Percentiles rank a stretch among this genome's conserved stretches.
phyloP scores from a whole-genome alignment of 2,113 vertebrate species.

The Actenoides hombroni region DNA sequence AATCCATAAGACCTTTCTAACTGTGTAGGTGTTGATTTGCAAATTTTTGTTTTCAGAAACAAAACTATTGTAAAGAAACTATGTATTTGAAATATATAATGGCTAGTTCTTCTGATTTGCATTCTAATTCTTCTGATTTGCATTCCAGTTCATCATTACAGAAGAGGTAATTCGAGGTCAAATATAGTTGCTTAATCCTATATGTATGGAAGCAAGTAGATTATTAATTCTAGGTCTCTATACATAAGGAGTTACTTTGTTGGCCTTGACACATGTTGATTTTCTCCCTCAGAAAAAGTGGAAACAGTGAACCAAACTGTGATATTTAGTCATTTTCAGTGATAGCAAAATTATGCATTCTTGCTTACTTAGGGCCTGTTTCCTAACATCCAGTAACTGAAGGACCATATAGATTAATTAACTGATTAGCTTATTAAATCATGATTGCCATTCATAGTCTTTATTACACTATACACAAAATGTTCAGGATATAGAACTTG shows the following conservation, averaged over 20 bases:
- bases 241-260: not conserved
- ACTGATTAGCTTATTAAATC: not conserved
- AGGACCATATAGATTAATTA: not conserved
- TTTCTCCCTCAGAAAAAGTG: not conserved
- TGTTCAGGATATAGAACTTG: not conserved
- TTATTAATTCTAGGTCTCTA: not conserved
- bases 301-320: not conserved
- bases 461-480: not conserved
- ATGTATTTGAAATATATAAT: not conserved
- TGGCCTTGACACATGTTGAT: not conserved
- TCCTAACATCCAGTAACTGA: not conserved
- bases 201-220: not conserved
- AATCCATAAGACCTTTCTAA: not conserved
- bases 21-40: not conserved
- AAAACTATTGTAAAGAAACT: not conserved
- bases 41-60: not conserved
- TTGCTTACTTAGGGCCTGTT: not conserved
- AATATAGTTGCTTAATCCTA: not conserved
- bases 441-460: not conserved
- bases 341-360: not conserved
- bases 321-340: not conserved
- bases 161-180: not conserved
- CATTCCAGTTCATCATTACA: not conserved
- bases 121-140: not conserved
- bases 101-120: not conserved